Evolutionary conservation across 2,113 vertebrate genomes (phyloP).

Genomic region (Choloepus hoffmanni): DNA sequence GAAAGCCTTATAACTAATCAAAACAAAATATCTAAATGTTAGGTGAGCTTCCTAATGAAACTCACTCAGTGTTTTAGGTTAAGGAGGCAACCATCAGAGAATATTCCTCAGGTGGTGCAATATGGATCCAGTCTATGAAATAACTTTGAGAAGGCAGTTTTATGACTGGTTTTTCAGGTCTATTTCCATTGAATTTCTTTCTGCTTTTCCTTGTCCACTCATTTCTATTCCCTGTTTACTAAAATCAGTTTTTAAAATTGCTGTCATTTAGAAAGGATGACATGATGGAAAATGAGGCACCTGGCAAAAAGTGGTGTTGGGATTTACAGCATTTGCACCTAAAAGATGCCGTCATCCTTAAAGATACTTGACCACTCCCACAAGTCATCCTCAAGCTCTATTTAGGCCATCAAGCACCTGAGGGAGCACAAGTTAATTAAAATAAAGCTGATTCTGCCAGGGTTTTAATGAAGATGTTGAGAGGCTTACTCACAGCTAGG

Average conservation of each 20-base stretch:
- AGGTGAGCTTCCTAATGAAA: background rate
- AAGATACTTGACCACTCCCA: background rate
- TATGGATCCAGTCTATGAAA: background rate
- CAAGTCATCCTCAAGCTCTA: background rate
- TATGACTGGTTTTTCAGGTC: background rate
- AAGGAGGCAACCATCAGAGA: background rate
- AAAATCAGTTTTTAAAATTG: background rate
- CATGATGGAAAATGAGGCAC: background rate
- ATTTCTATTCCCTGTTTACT: background rate
- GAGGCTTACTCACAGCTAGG: background rate
- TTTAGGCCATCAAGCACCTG: background rate
- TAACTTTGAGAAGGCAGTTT: background rate
- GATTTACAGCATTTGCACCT: background rate
- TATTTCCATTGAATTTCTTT: background rate
- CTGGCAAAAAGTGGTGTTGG: background rate
- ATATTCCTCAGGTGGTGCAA: background rate
- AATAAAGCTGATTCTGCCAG: background rate
- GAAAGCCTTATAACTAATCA: background rate
- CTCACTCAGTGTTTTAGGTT: background rate
- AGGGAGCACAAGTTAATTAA: background rate
- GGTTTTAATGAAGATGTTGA: background rate
- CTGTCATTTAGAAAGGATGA: background rate
- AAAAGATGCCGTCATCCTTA: background rate
- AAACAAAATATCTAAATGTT: background rate
- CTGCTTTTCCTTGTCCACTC: too few species aligned